Conservation (phyloP, 2,113 vertebrate genomes). For the Carettochelys insculpta region DNA sequence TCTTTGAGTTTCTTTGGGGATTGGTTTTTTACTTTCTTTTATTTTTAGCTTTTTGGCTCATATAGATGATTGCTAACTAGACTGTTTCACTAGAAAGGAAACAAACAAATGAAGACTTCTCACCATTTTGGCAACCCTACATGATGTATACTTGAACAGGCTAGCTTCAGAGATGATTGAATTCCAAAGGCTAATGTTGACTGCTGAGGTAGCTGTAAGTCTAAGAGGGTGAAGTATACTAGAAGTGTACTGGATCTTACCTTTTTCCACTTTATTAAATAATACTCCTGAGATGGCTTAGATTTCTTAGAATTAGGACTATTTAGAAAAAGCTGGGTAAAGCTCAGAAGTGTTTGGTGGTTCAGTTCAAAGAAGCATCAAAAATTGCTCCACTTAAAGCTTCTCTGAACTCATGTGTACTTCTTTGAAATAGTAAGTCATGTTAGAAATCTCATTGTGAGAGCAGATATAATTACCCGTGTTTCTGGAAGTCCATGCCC, state of each 20-base stretch:
- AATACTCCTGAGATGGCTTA: not conserved
- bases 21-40: too few relatives aligned
- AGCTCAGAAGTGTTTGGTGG: constrained; percentile 29
- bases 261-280: constrained; percentile 16
- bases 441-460: not conserved
- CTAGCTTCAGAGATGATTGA: not conserved
- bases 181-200: constrained; percentile 18
- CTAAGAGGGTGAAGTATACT: constrained; percentile 29
- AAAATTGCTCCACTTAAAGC: not conserved
- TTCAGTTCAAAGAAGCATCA: not conserved
- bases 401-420: constrained; percentile 7
- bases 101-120: not conserved
- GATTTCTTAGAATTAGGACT: not conserved
- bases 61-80: not conserved
- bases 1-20: too few relatives aligned
- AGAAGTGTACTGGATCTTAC: constrained; percentile 45
- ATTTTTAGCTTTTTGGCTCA: not conserved
- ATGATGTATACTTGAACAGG: not conserved
- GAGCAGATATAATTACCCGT: not conserved
- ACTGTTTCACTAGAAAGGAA: not conserved
- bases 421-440: not conserved
- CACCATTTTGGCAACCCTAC: not conserved
- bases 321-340: constrained; percentile 28
- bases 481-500: constrained; percentile 5
- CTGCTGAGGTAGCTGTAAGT: constrained; percentile 5